Conservation (phyloP, 1,140 invertebrate genomes). For the Leptinotarsa undecemlineata region DNA sequence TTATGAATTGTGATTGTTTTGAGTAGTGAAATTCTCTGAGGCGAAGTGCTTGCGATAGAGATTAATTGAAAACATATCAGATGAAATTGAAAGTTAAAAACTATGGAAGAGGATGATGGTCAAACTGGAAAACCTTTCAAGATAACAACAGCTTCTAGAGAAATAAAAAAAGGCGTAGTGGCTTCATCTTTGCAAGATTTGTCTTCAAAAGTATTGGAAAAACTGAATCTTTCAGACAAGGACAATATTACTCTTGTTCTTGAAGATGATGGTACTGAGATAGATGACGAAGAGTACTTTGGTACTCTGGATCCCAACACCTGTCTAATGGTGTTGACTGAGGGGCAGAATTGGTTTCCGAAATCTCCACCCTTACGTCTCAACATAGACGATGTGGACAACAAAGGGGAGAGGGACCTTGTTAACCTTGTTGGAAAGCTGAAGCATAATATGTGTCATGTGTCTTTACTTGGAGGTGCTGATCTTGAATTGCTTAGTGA, state of each 20-base stretch:
- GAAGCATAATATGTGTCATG: conserved; percentile 77
- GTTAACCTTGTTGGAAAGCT: conserved; percentile 72
- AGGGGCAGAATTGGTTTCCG: conserved; percentile 72
- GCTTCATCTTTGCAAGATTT: conserved; percentile 76
- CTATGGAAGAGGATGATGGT: conserved; percentile 48
- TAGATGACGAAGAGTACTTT: conserved; percentile 88
- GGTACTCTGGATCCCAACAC: conserved; percentile 81
- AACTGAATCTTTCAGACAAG: conserved; percentile 59
- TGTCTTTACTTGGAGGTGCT: conserved; percentile 77
- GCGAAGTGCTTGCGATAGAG: neutral
- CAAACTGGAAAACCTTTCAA: conserved; percentile 63
- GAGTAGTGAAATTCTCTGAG: neutral
- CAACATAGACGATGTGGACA: conserved; percentile 70
- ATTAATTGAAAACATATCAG: neutral
- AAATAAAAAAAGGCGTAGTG: conserved; percentile 78
- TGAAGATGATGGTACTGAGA: conserved; percentile 84
- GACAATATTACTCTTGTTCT: conserved; percentile 61
- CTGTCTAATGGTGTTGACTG: conserved; percentile 76
- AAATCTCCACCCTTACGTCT: conserved; percentile 59
- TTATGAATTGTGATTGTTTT: no score
- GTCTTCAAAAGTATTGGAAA: conserved; percentile 69
- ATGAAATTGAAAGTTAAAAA: conserved; percentile 5
- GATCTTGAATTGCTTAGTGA: conserved; percentile 80
- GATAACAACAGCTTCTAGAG: conserved; percentile 71
- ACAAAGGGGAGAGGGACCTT: conserved; percentile 58